Evolutionary conservation across 2,797 vertebrate species (phyloP).

Genomic region (Tapirus indicus): DNA sequence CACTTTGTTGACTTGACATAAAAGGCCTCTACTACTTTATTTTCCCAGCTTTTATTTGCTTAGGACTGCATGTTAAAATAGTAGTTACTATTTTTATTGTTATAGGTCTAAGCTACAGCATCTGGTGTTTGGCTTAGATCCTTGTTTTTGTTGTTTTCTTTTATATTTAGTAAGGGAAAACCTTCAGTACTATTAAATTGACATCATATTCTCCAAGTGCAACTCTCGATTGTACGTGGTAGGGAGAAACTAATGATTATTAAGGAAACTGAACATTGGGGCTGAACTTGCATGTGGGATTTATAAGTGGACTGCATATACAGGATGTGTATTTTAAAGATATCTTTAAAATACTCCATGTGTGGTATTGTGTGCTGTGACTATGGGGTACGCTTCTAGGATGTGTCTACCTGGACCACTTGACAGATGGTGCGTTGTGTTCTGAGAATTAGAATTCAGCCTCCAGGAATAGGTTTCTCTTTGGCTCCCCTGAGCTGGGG

Average conservation of each 20-base stretch:
- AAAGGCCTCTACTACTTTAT: not conserved
- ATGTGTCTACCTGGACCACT: not conserved
- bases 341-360: not conserved
- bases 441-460: not conserved
- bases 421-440: not conserved
- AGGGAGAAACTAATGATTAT: not conserved
- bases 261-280: not conserved
- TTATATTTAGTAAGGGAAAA: constrained; percentile 11
- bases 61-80: not conserved
- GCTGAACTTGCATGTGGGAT: not conserved
- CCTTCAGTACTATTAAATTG: not conserved
- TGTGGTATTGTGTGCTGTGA: not conserved
- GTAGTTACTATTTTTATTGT: constrained; percentile 43
- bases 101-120: not conserved
- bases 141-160: constrained; percentile 13
- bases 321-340: not conserved
- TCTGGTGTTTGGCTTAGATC: not conserved
- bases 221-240: not conserved
- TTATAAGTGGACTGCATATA: not conserved
- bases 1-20: not conserved
- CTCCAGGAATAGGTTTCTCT: not conserved
- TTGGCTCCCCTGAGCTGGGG: not conserved
- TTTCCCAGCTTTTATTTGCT: constrained; percentile 29
- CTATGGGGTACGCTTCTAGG: not conserved
- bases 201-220: not conserved